Evolutionary conservation across 2,113 vertebrate genomes (phyloP), one percentile per base, ranked within the genome.

Genomic region (Dipodomys spectabilis): DNA sequence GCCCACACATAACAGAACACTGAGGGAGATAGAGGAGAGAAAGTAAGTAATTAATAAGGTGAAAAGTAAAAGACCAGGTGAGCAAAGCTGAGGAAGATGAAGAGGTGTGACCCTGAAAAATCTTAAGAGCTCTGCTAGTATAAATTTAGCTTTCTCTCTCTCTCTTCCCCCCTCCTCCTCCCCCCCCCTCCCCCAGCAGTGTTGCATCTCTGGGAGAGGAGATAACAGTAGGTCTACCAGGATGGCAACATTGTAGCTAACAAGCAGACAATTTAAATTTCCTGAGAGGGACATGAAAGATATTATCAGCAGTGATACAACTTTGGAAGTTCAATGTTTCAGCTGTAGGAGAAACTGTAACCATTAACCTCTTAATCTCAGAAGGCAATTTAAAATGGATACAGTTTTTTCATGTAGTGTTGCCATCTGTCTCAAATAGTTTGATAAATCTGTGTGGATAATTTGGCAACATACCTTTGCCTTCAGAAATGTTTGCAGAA

Each of bases 401-500:
- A 88, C 64, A 72, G 39, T 39, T 9, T 67, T 68, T 86, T 80
- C 64, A 83, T 67, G 2, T n/a, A 53, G n/a, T 49, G 69, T 94
- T 91, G 90, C 53, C 23, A 28, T 82, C 82, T 75, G 87, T 82
- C 74, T 80, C 84, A 89, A 44, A 88, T 23, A 57, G 30, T 83
- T 86, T 73, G 68, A 74, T 82, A 72, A 68, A 13, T 85, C 60
- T 78, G 69, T 65, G 62, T n/a, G 32, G 77, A 86, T 90, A 67
- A 88, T 85, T 82, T 93, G 71, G 78, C 62, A 74, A 72, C 18
- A 77, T 44, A 27, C 23, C 32, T 92, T 84, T 78, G 44, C 71
- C 68, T 91, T 92, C 92, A 94, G 93, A 94, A 92, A 57, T 91
- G 57, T 86, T 88, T 94, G 87, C 45, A 57, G 69, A 32, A 71